phyloP scores from a whole-genome alignment of 2,888 invertebrate species.

The Drosophila kambysellisi region DNA sequence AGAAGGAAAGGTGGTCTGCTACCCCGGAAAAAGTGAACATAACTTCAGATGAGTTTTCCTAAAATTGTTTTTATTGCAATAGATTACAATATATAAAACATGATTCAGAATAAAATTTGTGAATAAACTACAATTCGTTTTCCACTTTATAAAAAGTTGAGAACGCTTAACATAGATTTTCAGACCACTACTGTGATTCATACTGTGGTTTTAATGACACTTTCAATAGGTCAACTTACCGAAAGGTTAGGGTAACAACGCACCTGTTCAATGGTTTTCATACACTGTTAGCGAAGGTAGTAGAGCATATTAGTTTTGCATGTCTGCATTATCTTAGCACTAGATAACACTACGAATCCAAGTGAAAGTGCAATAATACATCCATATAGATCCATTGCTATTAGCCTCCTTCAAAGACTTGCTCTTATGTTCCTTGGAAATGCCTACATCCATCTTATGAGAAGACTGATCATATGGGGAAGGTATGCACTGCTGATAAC shows the following conservation, averaged over 20 bases:
- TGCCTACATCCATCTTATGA: background rate
- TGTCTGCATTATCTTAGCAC: background rate
- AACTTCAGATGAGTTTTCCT: background rate
- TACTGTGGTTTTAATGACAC: background rate
- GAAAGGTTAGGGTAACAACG: conserved; percentile 35
- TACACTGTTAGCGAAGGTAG: background rate
- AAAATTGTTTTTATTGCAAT: background rate
- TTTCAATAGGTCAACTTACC: conserved; percentile 36
- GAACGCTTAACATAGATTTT: background rate
- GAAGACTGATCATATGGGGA: background rate
- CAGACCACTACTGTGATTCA: background rate
- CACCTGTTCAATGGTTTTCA: conserved; percentile 34
- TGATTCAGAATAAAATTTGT: background rate
- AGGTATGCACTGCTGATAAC: background rate
- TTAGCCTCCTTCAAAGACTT: rapidly evolving
- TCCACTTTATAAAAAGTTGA: background rate
- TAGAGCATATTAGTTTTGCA: background rate
- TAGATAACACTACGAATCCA: background rate
- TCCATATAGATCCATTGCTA: background rate
- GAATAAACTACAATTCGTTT: background rate
- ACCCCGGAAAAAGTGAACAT: background rate
- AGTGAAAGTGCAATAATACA: background rate
- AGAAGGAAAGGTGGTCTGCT: background rate
- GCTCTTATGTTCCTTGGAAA: no score
- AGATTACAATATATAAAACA: background rate